phyloP scores from a whole-genome alignment of 2,888 invertebrate species.

The Metalampra italica region DNA sequence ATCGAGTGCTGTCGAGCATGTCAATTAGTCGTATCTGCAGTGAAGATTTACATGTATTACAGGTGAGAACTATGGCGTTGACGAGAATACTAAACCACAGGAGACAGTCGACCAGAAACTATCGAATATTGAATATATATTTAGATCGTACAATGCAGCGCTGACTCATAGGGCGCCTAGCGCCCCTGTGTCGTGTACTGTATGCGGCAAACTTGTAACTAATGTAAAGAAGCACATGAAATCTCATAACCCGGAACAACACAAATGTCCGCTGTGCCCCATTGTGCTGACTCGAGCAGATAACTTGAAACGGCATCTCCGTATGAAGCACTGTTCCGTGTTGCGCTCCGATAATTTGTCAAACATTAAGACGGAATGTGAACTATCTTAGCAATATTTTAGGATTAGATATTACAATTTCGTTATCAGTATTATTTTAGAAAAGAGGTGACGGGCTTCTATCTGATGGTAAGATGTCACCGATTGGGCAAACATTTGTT shows the following conservation, averaged over 20 bases:
- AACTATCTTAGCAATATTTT: conserved; percentile 26
- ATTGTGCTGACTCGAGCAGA: conserved; percentile 82
- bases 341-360: conserved; percentile 55
- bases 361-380: conserved; percentile 61
- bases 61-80: conserved; percentile 69
- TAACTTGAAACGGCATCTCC: conserved; percentile 82
- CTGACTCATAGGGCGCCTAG: conserved; percentile 44
- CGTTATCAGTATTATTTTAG: conserved; percentile 4
- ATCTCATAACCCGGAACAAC: conserved; percentile 81
- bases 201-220: conserved; percentile 82
- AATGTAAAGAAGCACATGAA: conserved; percentile 84
- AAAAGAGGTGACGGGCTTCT: not conserved
- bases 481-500: too few relatives aligned
- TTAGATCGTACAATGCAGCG: conserved; percentile 56
- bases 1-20: conserved; percentile 36
- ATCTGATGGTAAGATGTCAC: too few relatives aligned
- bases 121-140: conserved; percentile 57
- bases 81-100: conserved; percentile 67
- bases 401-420: conserved; percentile 11
- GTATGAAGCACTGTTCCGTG: conserved; percentile 78
- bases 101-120: conserved; percentile 55
- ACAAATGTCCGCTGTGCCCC: conserved; percentile 80
- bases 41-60: conserved; percentile 61
- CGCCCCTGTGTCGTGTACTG: conserved; percentile 76
- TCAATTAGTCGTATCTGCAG: conserved; percentile 26